Evolutionary conservation across 2,888 invertebrate species (phyloP), one percentile per base, ranked within the genome.

Genomic region (Amorpha juglandis): DNA sequence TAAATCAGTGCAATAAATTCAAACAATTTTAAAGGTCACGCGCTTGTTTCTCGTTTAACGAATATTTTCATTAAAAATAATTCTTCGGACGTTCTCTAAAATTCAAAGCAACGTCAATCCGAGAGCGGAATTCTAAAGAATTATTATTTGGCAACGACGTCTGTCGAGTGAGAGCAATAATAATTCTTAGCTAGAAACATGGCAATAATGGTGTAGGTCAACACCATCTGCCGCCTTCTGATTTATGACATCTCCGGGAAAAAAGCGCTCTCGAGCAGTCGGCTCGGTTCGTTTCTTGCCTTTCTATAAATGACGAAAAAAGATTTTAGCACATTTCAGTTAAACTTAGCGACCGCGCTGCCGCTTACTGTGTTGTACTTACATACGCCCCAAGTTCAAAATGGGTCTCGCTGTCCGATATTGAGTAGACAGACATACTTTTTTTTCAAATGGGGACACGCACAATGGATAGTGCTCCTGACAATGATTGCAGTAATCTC

Each of bases 121-220:
- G 58, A 67, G 51, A 66, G 62, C 48, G 63, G 67, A 74, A 74
- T 76, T 75, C 75, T 71, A 74, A 76, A 79, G 73, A 79, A 75
- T 76, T 76, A 76, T 78, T 82, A 79, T 79, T 84, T 77, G 79
- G 78, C 77, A 82, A 78, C 76, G 79, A 74, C 74, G 70, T 78
- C 77, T 69, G 76, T 71, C 75, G 81, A 86, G 77, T 78, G 78
- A 76, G 78, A 76, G 82, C 76, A 82, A 87, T 88, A 89, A 89
- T 89, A 88, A 88, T 87, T 88, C 87, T 88, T 84, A 80, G 87
- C 82, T 84, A 78, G 87, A 80, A 86, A 88, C 88, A 89, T 86
- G 82, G 89, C 88, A 89, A 90, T 90, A 90, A 89, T 89, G 85
- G 89, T 87, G 80, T 80, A 86, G 90, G 89, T 89, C 90, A 90